Evolutionary conservation across 2,113 vertebrate species (phyloP).

Genomic region (Daboia siamensis): DNA sequence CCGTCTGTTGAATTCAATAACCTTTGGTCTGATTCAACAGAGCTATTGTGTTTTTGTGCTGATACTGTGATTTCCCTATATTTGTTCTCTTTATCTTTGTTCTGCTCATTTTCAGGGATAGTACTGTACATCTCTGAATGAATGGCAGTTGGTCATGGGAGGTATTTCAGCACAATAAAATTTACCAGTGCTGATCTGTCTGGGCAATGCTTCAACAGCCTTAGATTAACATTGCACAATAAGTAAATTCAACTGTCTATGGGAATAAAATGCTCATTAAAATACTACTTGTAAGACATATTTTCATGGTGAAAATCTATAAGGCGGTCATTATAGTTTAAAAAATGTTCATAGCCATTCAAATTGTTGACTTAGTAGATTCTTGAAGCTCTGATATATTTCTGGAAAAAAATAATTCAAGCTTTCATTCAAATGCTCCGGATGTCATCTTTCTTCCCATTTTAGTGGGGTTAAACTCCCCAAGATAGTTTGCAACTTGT

Average conservation of each 20-base stretch:
- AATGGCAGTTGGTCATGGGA: not conserved
- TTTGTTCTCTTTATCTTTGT: not conserved
- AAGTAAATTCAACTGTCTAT: not conserved
- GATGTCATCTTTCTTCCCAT: not conserved
- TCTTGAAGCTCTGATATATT: conserved; percentile 37
- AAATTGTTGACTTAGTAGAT: conserved; percentile 26
- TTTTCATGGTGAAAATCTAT: conserved; percentile 21
- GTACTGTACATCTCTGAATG: not conserved
- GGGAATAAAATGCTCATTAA: conserved; percentile 12
- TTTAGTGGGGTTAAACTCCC: not conserved
- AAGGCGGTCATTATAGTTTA: conserved; percentile 8
- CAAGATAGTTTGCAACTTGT: not conserved
- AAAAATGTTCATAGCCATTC: conserved; percentile 31
- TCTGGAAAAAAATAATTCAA: conserved; percentile 11
- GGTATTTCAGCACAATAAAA: not conserved
- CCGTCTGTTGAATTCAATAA: not conserved
- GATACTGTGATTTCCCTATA: not conserved
- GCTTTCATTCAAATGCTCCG: not conserved
- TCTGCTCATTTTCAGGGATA: not conserved
- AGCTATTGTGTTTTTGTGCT: not conserved
- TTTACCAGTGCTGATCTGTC: not conserved
- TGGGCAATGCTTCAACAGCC: not conserved
- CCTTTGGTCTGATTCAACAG: not conserved
- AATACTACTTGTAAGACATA: conserved; percentile 4
- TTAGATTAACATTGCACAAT: not conserved